phyloP scores from a whole-genome alignment of 2,888 invertebrate species.

The Mesochorus sp. region DNA sequence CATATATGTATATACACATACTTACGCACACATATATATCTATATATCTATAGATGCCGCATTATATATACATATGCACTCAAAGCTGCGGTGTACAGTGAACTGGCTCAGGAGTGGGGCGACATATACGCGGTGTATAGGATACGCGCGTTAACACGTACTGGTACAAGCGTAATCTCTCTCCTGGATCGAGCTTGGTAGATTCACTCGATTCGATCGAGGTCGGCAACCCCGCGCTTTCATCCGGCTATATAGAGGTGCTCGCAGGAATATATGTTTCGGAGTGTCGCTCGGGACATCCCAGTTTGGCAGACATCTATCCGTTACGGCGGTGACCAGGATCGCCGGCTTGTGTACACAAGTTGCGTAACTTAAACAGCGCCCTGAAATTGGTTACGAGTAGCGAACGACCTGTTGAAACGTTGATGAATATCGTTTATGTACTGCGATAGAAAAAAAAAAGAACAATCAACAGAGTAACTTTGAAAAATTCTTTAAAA shows the following conservation, averaged over 20 bases:
- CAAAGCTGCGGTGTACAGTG: constrained; percentile 15
- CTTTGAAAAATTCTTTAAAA: too few species aligned
- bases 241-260: constrained; percentile 22
- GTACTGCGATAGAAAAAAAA: too few species aligned
- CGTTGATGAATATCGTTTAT: background rate
- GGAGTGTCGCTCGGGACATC: constrained; percentile 17
- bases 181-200: constrained; percentile 70
- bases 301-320: constrained; percentile 3
- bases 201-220: constrained; percentile 67
- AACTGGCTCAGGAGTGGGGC: constrained; percentile 20
- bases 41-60: constrained; percentile 61
- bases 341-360: constrained; percentile 4
- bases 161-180: constrained; percentile 74
- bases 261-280: constrained; percentile 18
- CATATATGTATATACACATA: constrained; percentile 56
- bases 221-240: constrained; percentile 67
- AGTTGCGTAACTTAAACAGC: background rate
- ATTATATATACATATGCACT: constrained; percentile 24
- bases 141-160: constrained; percentile 74
- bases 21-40: constrained; percentile 58
- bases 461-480: too few species aligned
- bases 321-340: background rate
- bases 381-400: background rate
- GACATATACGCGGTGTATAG: constrained; percentile 50
- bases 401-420: background rate